Percentiles rank a stretch among this genome's conserved stretches.
phyloP scores from a whole-genome alignment of 2,113 vertebrate species.

The Myiozetetes cayanensis region DNA sequence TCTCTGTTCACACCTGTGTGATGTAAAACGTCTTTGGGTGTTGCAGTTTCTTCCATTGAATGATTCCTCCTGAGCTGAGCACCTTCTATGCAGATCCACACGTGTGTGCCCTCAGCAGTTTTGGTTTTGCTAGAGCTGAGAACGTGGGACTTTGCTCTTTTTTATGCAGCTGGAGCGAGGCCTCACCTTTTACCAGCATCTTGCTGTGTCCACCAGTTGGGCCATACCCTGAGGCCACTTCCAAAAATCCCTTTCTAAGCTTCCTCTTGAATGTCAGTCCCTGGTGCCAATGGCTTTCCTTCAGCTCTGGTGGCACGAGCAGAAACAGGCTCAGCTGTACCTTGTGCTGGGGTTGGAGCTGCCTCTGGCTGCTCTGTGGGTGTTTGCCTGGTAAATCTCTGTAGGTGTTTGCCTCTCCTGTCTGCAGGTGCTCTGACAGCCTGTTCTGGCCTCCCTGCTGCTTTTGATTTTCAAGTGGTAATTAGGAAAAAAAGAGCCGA shows the following conservation, averaged over 20 bases:
- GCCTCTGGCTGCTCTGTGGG: background rate
- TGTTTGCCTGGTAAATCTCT: too few relatives aligned
- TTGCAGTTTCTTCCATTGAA: background rate
- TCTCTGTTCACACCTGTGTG: background rate
- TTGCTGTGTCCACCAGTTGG: background rate
- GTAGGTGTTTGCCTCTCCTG: background rate
- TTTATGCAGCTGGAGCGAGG: background rate
- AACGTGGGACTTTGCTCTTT: background rate
- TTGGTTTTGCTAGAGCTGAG: background rate
- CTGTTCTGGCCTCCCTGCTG: background rate
- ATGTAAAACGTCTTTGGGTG: background rate
- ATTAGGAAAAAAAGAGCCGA: background rate
- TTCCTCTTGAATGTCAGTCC: background rate
- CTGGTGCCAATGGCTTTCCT: background rate
- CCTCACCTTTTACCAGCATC: background rate
- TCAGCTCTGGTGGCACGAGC: background rate
- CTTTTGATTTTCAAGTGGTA: conserved; percentile 9
- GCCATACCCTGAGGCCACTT: background rate
- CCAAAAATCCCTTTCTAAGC: background rate
- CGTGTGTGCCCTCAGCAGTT: background rate
- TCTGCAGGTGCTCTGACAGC: background rate
- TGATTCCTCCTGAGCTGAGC: background rate
- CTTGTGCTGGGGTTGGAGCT: background rate
- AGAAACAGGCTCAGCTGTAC: background rate
- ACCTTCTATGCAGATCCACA: background rate